These are phyloP conservation scores for Pteronotus mesoamericanus DNA, from an alignment of 2,797 vertebrate genomes.

Conservation along the genomic window DNA sequence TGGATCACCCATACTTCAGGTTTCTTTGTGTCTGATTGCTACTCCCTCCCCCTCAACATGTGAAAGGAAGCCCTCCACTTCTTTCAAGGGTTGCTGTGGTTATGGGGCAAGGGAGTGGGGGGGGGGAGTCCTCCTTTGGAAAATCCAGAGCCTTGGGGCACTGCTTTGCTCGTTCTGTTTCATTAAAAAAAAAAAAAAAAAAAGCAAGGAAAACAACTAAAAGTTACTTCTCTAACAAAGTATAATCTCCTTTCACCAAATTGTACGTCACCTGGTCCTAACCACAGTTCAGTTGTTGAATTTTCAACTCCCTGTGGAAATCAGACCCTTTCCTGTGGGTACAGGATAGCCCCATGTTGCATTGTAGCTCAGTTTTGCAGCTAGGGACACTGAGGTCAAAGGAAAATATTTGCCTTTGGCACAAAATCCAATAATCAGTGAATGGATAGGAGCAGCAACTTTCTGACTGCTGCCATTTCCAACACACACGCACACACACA, in stretches of 20 bases:
- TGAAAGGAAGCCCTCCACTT: background rate
- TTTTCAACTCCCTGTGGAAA: background rate
- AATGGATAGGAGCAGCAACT: background rate
- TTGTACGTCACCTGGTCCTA: background rate
- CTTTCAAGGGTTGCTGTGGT: background rate
- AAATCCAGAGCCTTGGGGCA: background rate
- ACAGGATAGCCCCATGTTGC: background rate
- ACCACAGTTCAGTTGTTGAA: background rate
- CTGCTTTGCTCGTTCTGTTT: background rate
- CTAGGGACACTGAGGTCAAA: background rate
- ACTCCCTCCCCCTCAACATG: background rate
- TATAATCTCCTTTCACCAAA: background rate
- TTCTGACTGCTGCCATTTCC: background rate
- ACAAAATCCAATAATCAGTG: background rate
- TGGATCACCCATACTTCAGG: slow-evolving; percentile 14
- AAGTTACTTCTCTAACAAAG: background rate
- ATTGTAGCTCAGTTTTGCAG: background rate
- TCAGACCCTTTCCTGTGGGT: background rate
- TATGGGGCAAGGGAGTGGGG: background rate
- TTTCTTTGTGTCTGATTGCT: slow-evolving; percentile 49
- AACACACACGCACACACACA: no score
- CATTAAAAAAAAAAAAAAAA: background rate
- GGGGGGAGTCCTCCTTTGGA: background rate
- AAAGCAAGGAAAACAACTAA: background rate
- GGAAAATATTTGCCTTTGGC: slow-evolving; percentile 20